A percentile compares a stretch with the other conserved stretches of the same genome.
phyloP scores from a whole-genome alignment of 2,797 vertebrate species.

The Sebastes paucispinis region DNA sequence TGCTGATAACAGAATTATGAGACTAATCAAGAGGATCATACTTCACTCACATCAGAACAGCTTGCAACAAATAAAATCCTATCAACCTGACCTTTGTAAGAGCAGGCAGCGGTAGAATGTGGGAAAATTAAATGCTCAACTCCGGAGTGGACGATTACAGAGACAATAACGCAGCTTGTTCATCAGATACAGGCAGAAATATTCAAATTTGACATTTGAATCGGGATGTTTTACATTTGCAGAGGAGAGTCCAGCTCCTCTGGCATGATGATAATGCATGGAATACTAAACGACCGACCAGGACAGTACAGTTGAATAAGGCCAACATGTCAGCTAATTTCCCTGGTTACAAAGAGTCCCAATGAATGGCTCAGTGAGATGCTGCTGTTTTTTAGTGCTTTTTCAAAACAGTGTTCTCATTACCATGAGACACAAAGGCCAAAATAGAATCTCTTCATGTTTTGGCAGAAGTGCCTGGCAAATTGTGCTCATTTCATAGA shows the following conservation, averaged over 20 bases:
- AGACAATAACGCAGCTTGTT: conserved; percentile 62
- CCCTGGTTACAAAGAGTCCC: conserved; percentile 2
- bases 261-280: conserved; percentile 18
- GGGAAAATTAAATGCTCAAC: conserved; percentile 47
- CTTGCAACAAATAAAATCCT: conserved; percentile 66
- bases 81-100: conserved; percentile 69
- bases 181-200: conserved; percentile 63
- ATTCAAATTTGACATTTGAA: conserved; percentile 77
- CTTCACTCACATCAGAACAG: conserved; percentile 53
- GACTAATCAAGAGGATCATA: conserved; percentile 64
- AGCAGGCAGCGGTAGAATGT: conserved; percentile 33
- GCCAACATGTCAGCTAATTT: conserved; percentile 28
- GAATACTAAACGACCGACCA: conserved; percentile 44
- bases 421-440: conserved; percentile 3
- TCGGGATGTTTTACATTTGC: conserved; percentile 59
- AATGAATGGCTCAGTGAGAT: background rate
- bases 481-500: conserved; percentile 17
- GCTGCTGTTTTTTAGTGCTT: background rate
- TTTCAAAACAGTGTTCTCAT: conserved; percentile 31
- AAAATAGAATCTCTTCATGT: conserved; percentile 7
- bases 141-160: conserved; percentile 59
- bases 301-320: conserved; percentile 11
- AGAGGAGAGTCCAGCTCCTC: conserved; percentile 32
- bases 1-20: conserved; percentile 60
- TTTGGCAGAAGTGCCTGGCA: conserved; percentile 16